These are phyloP conservation scores for Oscheius onirici DNA, from an alignment of 2,888 invertebrate species.

Conservation along the genomic window DNA sequence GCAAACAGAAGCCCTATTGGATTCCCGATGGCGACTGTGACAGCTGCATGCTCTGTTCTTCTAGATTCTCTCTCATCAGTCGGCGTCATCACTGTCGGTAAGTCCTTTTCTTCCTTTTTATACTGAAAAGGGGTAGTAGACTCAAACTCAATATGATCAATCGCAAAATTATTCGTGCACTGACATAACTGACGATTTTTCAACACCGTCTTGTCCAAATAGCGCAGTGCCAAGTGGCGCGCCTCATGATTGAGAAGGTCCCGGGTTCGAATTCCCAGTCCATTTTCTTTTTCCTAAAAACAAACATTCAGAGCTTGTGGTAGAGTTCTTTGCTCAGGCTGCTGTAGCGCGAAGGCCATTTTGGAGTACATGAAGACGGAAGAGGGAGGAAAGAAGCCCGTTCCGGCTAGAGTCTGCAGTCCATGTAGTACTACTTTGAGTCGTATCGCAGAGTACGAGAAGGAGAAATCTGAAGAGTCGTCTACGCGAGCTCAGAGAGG, in stretches of 20 bases:
- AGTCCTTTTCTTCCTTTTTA: background rate
- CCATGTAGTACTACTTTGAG: conserved; percentile 64
- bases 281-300: background rate
- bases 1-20: conserved; percentile 82
- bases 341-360: conserved; percentile 44
- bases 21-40: conserved; percentile 85
- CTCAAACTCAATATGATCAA: no score
- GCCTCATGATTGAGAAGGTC: background rate
- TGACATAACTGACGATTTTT: no score
- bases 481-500: background rate
- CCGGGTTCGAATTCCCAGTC: background rate
- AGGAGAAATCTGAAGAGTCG: conserved; percentile 29
- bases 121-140: background rate
- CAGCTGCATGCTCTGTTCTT: conserved; percentile 85
- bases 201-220: no score
- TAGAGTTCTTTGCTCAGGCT: conserved; percentile 54
- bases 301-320: conserved; percentile 58
- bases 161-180: no score
- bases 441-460: conserved; percentile 62
- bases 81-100: conserved; percentile 77
- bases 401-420: conserved; percentile 54
- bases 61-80: conserved; percentile 77
- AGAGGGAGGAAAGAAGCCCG: conserved; percentile 38
- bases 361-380: conserved; percentile 51
- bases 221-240: no score